Conservation (phyloP, 2,113 vertebrate genomes). For the Fukomys damarensis region DNA sequence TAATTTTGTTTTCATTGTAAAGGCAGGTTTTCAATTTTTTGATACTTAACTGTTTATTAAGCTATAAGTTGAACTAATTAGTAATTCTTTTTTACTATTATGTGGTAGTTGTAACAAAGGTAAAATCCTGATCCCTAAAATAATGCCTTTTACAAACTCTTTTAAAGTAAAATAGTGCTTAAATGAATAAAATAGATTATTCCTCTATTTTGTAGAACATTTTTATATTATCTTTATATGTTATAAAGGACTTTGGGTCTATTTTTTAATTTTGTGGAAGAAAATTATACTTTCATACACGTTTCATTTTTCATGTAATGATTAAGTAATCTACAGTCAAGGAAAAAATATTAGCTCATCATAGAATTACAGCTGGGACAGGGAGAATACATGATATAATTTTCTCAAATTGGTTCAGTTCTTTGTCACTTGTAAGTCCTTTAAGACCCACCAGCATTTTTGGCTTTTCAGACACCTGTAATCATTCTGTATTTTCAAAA, state of each 20-base stretch:
- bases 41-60: constrained; percentile 43
- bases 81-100: background rate
- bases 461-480: background rate
- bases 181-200: constrained; percentile 42
- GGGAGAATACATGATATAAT: background rate
- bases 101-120: background rate
- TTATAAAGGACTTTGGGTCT: background rate
- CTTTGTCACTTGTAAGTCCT: background rate
- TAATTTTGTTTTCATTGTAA: constrained; percentile 52
- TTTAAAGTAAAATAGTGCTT: constrained; percentile 2
- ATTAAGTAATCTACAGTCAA: background rate
- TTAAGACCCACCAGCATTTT: background rate
- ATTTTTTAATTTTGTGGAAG: constrained; percentile 46
- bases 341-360: background rate
- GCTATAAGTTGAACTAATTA: constrained; percentile 30
- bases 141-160: background rate
- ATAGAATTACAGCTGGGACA: background rate
- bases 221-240: background rate
- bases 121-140: constrained; percentile 6
- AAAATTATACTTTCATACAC: background rate
- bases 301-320: constrained; percentile 35
- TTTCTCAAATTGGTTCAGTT: background rate
- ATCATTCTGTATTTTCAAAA: constrained; percentile 24
- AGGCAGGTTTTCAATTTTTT: constrained; percentile 51
- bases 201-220: background rate